Evolutionary conservation across 2,888 invertebrate genomes (phyloP).

Genomic region (Hypsopygia costalis): DNA sequence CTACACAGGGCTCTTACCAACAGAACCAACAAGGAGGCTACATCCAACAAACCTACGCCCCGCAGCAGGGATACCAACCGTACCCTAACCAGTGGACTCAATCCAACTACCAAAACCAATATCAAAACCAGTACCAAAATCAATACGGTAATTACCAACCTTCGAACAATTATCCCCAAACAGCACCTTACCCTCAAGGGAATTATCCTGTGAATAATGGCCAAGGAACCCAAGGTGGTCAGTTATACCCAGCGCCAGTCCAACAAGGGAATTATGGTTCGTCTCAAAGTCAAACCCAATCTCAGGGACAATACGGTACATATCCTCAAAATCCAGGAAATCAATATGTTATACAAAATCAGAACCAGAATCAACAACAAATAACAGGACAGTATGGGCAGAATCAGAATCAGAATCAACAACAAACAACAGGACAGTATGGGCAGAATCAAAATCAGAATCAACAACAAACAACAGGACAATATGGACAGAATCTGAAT

Average conservation of each 20-base stretch:
- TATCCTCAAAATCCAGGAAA: constrained; percentile 20
- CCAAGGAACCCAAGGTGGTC: constrained; percentile 1
- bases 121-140: constrained; percentile 29
- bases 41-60: constrained; percentile 18
- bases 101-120: constrained; percentile 33
- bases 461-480: constrained; percentile 10
- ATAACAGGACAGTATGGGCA: constrained; percentile 2
- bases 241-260: constrained; percentile 19
- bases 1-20: constrained; percentile 15
- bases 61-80: constrained; percentile 32
- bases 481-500: constrained; percentile 5
- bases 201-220: constrained; percentile 23
- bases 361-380: constrained; percentile 22
- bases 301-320: constrained; percentile 21
- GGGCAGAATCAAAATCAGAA: constrained; percentile 11
- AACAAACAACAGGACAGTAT: constrained; percentile 20
- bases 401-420: constrained; percentile 13
- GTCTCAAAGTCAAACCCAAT: constrained; percentile 25
- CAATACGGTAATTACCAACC: constrained; percentile 33
- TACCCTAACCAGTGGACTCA: constrained; percentile 27
- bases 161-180: constrained; percentile 13
- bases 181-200: constrained; percentile 5
- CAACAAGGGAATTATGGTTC: constrained; percentile 17
- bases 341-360: constrained; percentile 17
- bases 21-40: constrained; percentile 17